These are phyloP conservation scores for Hydropotes inermis DNA, from an alignment of 2,113 vertebrate species.

Conservation along the genomic window DNA sequence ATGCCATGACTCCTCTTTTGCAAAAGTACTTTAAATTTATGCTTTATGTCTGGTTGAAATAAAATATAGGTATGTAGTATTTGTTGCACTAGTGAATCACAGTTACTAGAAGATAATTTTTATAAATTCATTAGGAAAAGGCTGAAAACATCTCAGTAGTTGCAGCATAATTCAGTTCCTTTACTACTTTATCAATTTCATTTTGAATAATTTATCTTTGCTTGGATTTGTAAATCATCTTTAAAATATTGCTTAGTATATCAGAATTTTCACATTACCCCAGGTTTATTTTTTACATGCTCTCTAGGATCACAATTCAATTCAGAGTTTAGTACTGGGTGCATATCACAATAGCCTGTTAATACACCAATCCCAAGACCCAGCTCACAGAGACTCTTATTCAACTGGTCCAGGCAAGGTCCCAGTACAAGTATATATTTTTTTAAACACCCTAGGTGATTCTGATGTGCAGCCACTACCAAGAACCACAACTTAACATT, in stretches of 20 bases:
- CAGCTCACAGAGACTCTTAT: neutral
- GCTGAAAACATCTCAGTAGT: neutral
- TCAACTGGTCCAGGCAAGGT: neutral
- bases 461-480: neutral
- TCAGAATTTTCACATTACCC: neutral
- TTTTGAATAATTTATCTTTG: constrained; percentile 4
- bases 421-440: neutral
- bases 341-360: neutral
- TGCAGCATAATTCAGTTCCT: neutral
- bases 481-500: neutral
- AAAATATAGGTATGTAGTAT: neutral
- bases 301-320: neutral
- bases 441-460: neutral
- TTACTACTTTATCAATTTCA: neutral
- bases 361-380: neutral
- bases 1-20: neutral
- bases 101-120: neutral
- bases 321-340: neutral
- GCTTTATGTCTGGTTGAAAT: neutral
- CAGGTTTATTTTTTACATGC: neutral
- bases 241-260: neutral
- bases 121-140: neutral
- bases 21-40: neutral
- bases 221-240: neutral
- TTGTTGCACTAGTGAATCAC: neutral